Percentiles rank a stretch among this genome's conserved stretches.
These are phyloP conservation scores for Coelopa frigida DNA, from an alignment of 1,140 invertebrate genomes.

Conservation along the genomic window DNA sequence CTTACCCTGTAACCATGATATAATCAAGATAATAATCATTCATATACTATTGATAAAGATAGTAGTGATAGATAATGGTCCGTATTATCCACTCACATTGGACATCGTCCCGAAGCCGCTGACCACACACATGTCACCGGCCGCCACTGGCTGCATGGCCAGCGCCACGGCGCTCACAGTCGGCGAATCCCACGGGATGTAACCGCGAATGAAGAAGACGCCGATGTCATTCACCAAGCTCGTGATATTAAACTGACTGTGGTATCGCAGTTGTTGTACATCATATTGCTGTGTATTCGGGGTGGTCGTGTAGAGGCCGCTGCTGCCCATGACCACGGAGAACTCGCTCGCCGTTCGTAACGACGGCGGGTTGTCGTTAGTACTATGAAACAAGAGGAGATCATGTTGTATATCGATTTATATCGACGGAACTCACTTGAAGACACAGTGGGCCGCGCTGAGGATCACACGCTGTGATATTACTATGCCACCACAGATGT, in stretches of 20 bases:
- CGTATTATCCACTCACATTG: not conserved
- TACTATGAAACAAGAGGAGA: not conserved
- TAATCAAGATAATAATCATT: not conserved
- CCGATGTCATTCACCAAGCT: slow-evolving; percentile 25
- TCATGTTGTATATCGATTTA: too few species aligned
- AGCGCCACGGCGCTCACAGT: slow-evolving; percentile 17
- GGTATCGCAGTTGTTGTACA: slow-evolving; percentile 20
- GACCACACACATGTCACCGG: slow-evolving; percentile 17
- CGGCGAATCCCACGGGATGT: slow-evolving; percentile 18
- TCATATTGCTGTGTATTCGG: slow-evolving; percentile 20
- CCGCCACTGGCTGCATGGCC: not conserved
- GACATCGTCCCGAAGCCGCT: slow-evolving; percentile 29
- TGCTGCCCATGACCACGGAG: not conserved
- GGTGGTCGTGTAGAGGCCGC: not conserved
- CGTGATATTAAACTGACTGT: slow-evolving; percentile 13
- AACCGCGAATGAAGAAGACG: slow-evolving; percentile 28
- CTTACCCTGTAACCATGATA: not conserved
- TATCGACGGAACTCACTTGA: too few species aligned
- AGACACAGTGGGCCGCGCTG: not conserved
- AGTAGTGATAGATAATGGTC: too few species aligned
- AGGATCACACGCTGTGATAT: not conserved
- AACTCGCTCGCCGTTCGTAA: not conserved
- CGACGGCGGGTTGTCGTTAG: not conserved
- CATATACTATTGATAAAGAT: too few species aligned
- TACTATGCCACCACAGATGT: not conserved